Conservation (phyloP, 2,888 invertebrate genomes). For the Pinctada fucata region DNA sequence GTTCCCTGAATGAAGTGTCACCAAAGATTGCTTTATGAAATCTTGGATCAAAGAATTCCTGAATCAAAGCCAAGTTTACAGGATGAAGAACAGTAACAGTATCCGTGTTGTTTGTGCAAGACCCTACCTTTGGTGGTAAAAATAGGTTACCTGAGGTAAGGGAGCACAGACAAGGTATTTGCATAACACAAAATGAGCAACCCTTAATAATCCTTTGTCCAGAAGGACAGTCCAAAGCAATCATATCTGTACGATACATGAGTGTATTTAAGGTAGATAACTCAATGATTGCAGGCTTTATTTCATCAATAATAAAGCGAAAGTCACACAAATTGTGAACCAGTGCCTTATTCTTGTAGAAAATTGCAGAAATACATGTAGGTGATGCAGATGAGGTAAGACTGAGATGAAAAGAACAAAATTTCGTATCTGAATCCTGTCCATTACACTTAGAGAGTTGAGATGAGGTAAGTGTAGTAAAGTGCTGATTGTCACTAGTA, state of each 20-base stretch:
- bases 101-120: slow-evolving; percentile 32
- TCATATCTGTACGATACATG: slow-evolving; percentile 1
- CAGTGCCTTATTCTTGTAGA: slow-evolving; percentile 19
- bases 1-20: slow-evolving; percentile 13
- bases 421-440: no score
- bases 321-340: slow-evolving; percentile 25
- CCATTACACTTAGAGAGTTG: no score
- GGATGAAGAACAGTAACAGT: slow-evolving; percentile 9
- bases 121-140: slow-evolving; percentile 32
- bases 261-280: slow-evolving; percentile 17
- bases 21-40: neutral
- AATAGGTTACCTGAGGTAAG: slow-evolving; percentile 19
- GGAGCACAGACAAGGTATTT: slow-evolving; percentile 34
- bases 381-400: no score
- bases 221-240: slow-evolving; percentile 12
- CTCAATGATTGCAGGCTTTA: slow-evolving; percentile 16
- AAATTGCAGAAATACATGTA: slow-evolving; percentile 17
- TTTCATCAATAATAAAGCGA: slow-evolving; percentile 12
- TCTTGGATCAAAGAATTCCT: slow-evolving; percentile 10
- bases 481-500: no score
- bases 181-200: slow-evolving; percentile 14
- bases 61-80: slow-evolving; percentile 26
- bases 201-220: slow-evolving; percentile 11
- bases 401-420: no score
- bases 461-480: no score